Evolutionary conservation across 2,888 invertebrate species (phyloP), one percentile per base, ranked within the genome.

Genomic region (Antitype chi): DNA sequence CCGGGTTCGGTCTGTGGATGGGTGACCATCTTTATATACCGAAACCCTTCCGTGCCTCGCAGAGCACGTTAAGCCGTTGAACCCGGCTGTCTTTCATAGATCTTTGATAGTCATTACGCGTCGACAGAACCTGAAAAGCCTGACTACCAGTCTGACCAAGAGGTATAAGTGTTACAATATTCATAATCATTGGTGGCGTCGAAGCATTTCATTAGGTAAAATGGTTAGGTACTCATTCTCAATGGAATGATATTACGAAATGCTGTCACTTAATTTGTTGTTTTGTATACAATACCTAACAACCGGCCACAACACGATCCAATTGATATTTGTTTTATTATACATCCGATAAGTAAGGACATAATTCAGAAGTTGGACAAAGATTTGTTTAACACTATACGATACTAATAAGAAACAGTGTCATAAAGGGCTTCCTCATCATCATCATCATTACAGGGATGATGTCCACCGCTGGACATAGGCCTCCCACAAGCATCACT

Each of bases 181-280:
- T n/a, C n/a, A n/a, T n/a, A n/a, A n/a, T n/a, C n/a, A n/a, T 23
- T 52, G 17, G 52, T 53, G 5, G 71, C 52, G 72, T 38, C 7
- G 7, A 23, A 38, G 38, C 38, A 70, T 38, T 53, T 8, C 17
- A 71, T 53, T 53, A 43, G 52, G 23, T 25, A 25, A 52, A 72
- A 70, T 52, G 9, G n/a, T 38, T 68, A 11, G 20, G 13, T 32
- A 49, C 70, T 69, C n/a, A n/a, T n/a, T n/a, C 25, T 20, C 52
- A 70, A 49, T 69, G 17, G 6, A n/a, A 69, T 25, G 6, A 52
- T 25, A 70, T 52, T 72, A 52, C 38, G 38, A 38, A 71, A 72
- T 52, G 1, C 52, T 72, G n/a, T 53, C 25, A 8, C 17, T 23
- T 13, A n/a, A 17, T 6, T n/a, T 32, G 9, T n/a, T 23, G 25